Percentiles rank a stretch among this genome's conserved stretches.
Conservation (phyloP, 2,113 vertebrate genomes). For the Solenodon paradoxus region DNA sequence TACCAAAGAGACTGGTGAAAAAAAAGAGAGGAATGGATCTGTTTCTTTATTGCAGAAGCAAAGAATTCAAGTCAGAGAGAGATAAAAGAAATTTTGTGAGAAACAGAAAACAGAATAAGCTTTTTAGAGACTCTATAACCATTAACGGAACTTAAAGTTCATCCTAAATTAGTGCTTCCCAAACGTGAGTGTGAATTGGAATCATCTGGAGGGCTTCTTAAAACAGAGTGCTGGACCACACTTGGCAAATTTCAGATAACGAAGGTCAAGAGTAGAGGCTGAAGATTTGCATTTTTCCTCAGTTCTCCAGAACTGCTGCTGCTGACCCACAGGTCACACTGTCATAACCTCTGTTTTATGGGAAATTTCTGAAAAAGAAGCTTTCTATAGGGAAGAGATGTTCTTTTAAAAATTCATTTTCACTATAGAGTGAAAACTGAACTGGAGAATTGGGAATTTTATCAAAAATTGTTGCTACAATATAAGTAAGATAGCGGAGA, state of each 20-base stretch:
- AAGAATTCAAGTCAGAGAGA: neutral
- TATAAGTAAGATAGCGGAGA: neutral
- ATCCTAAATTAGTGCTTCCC: neutral
- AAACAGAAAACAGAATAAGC: neutral
- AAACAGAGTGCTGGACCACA: neutral
- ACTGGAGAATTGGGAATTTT: neutral
- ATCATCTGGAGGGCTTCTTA: neutral
- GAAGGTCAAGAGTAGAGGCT: neutral
- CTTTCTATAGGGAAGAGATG: neutral
- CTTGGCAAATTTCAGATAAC: neutral
- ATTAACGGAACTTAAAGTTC: neutral
- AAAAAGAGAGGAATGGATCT: neutral
- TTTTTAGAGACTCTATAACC: neutral
- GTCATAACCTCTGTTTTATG: neutral
- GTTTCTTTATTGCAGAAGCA: neutral
- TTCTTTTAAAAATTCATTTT: neutral
- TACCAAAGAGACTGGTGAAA: neutral
- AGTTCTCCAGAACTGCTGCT: neutral
- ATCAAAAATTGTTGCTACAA: neutral
- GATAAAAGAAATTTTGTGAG: neutral
- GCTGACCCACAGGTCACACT: neutral
- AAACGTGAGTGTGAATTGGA: neutral
- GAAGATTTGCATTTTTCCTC: neutral
- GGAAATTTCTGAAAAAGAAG: neutral
- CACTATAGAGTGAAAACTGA: neutral